A percentile compares a stretch with the other conserved stretches of the same genome.
Conservation (phyloP, 2,888 invertebrate genomes). For the Acleris literana region DNA sequence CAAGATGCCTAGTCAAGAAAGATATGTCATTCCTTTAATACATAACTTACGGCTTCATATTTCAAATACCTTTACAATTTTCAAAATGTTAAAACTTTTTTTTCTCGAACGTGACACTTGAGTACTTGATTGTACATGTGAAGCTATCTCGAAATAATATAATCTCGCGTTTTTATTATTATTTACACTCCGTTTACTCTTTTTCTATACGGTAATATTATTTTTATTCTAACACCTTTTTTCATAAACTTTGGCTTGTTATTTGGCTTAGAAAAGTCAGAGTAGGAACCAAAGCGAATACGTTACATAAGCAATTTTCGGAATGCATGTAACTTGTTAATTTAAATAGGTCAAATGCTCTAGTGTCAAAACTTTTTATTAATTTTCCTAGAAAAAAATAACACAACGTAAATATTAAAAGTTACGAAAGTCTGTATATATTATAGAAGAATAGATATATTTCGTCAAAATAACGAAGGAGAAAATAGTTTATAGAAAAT, state of each 20-base stretch:
- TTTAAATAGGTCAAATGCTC: slow-evolving; percentile 52
- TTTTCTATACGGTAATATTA: slow-evolving; percentile 39
- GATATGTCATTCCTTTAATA: slow-evolving; percentile 65
- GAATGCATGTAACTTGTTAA: slow-evolving; percentile 37
- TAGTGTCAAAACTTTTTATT: slow-evolving; percentile 53
- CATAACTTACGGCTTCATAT: slow-evolving; percentile 40
- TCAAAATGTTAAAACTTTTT: slow-evolving; percentile 39
- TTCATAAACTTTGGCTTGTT: slow-evolving; percentile 74
- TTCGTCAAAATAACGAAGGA: slow-evolving; percentile 56
- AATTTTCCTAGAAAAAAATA: slow-evolving; percentile 47
- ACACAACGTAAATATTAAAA: slow-evolving; percentile 50
- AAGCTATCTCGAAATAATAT: slow-evolving; percentile 52
- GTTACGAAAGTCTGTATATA: slow-evolving; percentile 59
- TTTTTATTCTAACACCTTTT: slow-evolving; percentile 44
- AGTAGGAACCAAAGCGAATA: slow-evolving; percentile 46
- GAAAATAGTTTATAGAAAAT: slow-evolving; percentile 59
- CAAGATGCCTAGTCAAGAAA: slow-evolving; percentile 48
- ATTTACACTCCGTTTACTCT: slow-evolving; percentile 40
- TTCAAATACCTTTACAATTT: slow-evolving; percentile 6
- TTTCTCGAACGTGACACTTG: slow-evolving; percentile 57
- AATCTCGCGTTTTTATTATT: slow-evolving; percentile 41
- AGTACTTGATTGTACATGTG: slow-evolving; percentile 65
- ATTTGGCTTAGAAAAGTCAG: slow-evolving; percentile 72
- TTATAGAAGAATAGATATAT: slow-evolving; percentile 67
- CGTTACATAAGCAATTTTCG: slow-evolving; percentile 37